Evolutionary conservation across 1,140 invertebrate genomes (phyloP).

Genomic region (Procambarus virginalis): DNA sequence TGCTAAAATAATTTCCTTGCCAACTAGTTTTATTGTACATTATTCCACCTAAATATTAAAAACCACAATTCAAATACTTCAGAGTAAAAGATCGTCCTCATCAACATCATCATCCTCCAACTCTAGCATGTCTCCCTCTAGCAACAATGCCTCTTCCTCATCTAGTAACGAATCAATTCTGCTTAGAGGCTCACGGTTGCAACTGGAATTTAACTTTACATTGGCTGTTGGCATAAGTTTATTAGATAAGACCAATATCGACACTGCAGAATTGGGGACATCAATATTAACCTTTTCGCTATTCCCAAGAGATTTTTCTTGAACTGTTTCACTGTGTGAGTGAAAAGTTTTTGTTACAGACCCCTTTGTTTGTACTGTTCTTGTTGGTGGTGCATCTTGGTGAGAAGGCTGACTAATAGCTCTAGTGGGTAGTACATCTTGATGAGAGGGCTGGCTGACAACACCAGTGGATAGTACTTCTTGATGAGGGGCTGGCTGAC

Average conservation of each 20-base stretch:
- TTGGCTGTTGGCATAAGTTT: background rate
- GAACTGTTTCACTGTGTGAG: background rate
- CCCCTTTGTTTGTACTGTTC: background rate
- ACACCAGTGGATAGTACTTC: too few relatives aligned
- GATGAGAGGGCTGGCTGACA: background rate
- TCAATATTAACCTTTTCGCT: background rate
- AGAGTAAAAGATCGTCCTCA: constrained; percentile 25
- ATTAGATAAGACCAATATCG: background rate
- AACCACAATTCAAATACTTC: background rate
- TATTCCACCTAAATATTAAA: background rate
- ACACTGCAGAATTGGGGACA: background rate
- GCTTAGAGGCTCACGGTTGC: background rate
- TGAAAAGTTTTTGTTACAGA: background rate
- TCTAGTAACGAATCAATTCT: constrained; percentile 22
- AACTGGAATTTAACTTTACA: background rate
- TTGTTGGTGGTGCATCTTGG: background rate
- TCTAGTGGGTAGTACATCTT: background rate
- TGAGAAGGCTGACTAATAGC: too few relatives aligned
- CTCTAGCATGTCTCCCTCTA: constrained; percentile 25
- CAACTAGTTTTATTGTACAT: background rate
- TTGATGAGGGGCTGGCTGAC: too few relatives aligned
- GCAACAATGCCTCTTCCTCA: constrained; percentile 11
- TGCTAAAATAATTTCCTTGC: too few relatives aligned
- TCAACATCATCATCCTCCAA: constrained; percentile 27
- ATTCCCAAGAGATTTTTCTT: background rate